A percentile compares a stretch with the other conserved stretches of the same genome.
phyloP scores from a whole-genome alignment of 1,140 invertebrate genomes.

The Spodoptera litura region DNA sequence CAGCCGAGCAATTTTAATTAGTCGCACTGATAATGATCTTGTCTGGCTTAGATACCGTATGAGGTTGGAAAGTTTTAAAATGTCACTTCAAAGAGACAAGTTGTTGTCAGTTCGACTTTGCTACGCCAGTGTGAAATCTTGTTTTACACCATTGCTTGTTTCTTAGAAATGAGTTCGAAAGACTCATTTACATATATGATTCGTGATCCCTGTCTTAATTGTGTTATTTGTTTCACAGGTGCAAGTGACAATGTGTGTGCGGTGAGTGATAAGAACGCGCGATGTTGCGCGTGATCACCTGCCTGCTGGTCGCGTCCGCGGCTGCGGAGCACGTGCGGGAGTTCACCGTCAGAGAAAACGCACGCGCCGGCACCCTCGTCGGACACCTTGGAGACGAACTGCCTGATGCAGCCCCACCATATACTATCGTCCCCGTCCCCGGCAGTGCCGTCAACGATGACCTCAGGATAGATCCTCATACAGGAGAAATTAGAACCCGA shows the following conservation, averaged over 20 bases:
- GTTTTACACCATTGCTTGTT: neutral
- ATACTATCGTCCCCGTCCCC: slow-evolving; percentile 95
- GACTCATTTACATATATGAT: neutral
- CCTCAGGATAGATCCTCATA: slow-evolving; percentile 94
- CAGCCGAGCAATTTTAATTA: neutral
- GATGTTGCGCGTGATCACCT: slow-evolving; percentile 74
- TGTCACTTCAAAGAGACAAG: neutral
- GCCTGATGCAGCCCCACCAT: slow-evolving; percentile 91
- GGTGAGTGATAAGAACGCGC: slow-evolving; percentile 74
- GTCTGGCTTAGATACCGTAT: neutral
- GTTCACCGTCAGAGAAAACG: slow-evolving; percentile 95
- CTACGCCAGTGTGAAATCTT: neutral
- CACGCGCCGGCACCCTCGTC: slow-evolving; percentile 93
- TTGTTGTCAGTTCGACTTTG: neutral
- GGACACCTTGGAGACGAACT: slow-evolving; percentile 93
- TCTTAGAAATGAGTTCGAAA: neutral
- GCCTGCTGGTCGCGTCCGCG: slow-evolving; percentile 68
- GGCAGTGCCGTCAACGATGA: slow-evolving; percentile 95
- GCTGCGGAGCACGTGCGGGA: slow-evolving; percentile 90
- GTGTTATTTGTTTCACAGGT: slow-evolving; percentile 66
- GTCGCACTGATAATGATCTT: neutral
- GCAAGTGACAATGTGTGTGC: slow-evolving; percentile 79
- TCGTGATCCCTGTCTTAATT: neutral
- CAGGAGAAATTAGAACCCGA: slow-evolving; percentile 96
- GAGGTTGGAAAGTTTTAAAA: neutral